Evolutionary conservation across 2,113 vertebrate genomes (phyloP), one percentile per base, ranked within the genome.

Genomic region (Platycercus adscitus): DNA sequence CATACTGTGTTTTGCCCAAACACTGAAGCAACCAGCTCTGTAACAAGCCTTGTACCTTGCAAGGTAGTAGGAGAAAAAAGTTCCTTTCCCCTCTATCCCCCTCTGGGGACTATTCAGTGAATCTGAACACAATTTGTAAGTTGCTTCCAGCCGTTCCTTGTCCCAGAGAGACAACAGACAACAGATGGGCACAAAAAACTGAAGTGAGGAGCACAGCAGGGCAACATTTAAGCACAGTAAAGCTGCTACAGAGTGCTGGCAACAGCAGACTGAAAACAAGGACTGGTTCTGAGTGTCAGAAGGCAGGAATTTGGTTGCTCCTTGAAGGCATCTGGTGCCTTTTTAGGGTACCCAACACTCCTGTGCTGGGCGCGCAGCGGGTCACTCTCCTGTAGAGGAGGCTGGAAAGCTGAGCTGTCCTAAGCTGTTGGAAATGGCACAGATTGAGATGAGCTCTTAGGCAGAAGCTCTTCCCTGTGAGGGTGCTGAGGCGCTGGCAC

Each of bases 101-200:
- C 71, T 76, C 63, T 2, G 9, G 91, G 83, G 90, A 52, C 80
- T 35, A 72, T 41, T 90, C 52, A 1, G 9, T 44, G 60, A 89
- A 35, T 77, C 37, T 56, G 44, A 88, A 83, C 37, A 53, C 68
- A n/a, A 80, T 88, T 61, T 96, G 6, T 65, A 82, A 86, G 71
- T 5, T 31, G 46, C 66, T 94, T 92, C 86, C 91, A 96, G 77
- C 64, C 53, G 64, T 28, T 96, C 86, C 72, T 70, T 23, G 6
- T 84, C 83, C 91, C 96, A 86, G 64, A 78, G 93, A 94, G 86
- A 79, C 50, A 33, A 29, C 13, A 88, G 37, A 52, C 50, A 75
- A 78, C 95, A 94, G 92, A 95, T 75, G 91, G 94, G 83, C 68
- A 78, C 35, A 24, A 69, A 18, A 18, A 61, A 92, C 41, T 13